phyloP scores from a whole-genome alignment of 2,888 invertebrate species.

The Timema podura region DNA sequence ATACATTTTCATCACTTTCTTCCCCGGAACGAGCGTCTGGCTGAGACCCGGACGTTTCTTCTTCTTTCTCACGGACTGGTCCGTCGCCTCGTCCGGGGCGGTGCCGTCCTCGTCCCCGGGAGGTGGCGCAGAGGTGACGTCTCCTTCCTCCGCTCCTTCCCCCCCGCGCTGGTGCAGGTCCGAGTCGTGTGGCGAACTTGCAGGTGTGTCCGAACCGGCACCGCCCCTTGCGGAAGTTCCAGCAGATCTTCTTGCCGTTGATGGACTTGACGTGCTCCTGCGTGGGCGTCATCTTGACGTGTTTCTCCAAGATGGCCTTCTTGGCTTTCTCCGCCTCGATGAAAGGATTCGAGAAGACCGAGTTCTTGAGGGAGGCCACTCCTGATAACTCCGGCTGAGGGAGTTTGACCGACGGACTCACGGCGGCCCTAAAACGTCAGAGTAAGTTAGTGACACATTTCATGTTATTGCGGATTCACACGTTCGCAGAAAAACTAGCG shows the following conservation, averaged over 20 bases:
- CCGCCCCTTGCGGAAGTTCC: conserved; percentile 86
- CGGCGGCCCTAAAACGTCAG: too few species aligned
- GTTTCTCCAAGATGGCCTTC: conserved; percentile 80
- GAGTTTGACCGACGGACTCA: conserved; percentile 44
- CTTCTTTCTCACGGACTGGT: conserved; percentile 51
- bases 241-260: conserved; percentile 86
- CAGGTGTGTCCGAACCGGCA: conserved; percentile 91
- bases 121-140: conserved; percentile 19
- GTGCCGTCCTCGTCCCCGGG: conserved; percentile 33
- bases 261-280: conserved; percentile 71
- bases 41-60: conserved; percentile 73
- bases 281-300: conserved; percentile 82
- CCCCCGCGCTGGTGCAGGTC: conserved; percentile 63
- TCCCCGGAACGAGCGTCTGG: conserved; percentile 72
- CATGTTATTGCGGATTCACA: too few species aligned
- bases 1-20: conserved; percentile 78
- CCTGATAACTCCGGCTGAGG: conserved; percentile 60
- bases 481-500: too few species aligned
- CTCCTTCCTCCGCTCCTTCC: conserved; percentile 16
- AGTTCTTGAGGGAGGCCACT: conserved; percentile 53
- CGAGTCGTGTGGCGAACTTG: conserved; percentile 85
- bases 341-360: conserved; percentile 85
- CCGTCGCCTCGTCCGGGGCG: conserved; percentile 45
- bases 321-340: conserved; percentile 81
- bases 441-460: too few species aligned